Evolutionary conservation across 2,113 vertebrate species (phyloP).

Genomic region (Cyprinodon variegatus): DNA sequence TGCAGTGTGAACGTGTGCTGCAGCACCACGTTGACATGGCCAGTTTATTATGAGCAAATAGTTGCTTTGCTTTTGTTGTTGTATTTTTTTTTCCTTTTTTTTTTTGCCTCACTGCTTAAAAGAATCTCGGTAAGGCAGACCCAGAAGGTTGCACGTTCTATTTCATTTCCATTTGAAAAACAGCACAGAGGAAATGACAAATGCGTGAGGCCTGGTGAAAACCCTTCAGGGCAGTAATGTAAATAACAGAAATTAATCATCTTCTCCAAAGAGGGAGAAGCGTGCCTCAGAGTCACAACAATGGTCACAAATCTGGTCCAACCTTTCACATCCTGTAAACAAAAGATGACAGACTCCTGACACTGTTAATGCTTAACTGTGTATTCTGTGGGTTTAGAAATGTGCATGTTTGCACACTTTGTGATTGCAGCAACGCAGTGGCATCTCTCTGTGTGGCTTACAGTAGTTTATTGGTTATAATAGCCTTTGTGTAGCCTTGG

Average conservation of each 20-base stretch:
- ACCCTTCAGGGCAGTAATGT: slow-evolving; percentile 75
- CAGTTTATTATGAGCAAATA: slow-evolving; percentile 68
- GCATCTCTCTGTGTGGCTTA: neutral
- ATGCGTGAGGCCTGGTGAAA: slow-evolving; percentile 63
- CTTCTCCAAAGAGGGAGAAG: slow-evolving; percentile 65
- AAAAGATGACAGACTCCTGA: slow-evolving; percentile 70
- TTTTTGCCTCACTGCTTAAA: slow-evolving; percentile 35
- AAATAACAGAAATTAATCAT: slow-evolving; percentile 80
- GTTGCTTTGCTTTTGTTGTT: neutral
- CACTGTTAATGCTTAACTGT: slow-evolving; percentile 52
- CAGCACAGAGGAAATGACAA: slow-evolving; percentile 73
- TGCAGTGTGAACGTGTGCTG: slow-evolving; percentile 43
- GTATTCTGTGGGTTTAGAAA: slow-evolving; percentile 34
- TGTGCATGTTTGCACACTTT: neutral
- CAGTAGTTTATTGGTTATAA: neutral
- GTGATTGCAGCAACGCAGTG: slow-evolving; percentile 10
- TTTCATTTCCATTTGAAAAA: slow-evolving; percentile 77
- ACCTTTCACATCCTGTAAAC: slow-evolving; percentile 64
- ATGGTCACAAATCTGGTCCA: slow-evolving; percentile 68
- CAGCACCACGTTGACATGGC: slow-evolving; percentile 58
- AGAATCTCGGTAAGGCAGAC: slow-evolving; percentile 45
- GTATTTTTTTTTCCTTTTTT: slow-evolving; percentile 27
- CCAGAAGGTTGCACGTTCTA: slow-evolving; percentile 70
- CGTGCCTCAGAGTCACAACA: slow-evolving; percentile 66
- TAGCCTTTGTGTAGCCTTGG: neutral